phyloP scores from a whole-genome alignment of 1,140 invertebrate genomes.

The Venustaconcha ellipsiformis region DNA sequence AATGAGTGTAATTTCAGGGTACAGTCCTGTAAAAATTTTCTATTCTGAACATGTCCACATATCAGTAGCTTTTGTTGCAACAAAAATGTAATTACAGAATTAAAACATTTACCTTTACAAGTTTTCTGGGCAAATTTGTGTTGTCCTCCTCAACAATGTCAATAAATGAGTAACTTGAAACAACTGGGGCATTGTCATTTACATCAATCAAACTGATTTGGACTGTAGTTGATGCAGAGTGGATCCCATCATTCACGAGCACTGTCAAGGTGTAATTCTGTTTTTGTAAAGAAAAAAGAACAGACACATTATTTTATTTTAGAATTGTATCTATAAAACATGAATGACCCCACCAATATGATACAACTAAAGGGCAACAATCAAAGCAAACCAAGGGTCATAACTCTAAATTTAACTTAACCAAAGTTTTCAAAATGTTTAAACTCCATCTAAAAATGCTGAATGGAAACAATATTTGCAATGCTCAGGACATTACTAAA shows the following conservation, averaged over 20 bases:
- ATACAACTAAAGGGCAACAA: too few relatives aligned
- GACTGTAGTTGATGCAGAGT: constrained; percentile 71
- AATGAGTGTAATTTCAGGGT: background rate
- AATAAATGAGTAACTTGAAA: constrained; percentile 73
- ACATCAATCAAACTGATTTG: constrained; percentile 39
- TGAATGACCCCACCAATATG: too few relatives aligned
- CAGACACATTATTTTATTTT: background rate
- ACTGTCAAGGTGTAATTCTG: constrained; percentile 42
- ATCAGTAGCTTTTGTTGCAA: background rate
- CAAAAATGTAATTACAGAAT: background rate
- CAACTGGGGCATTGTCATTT: constrained; percentile 50
- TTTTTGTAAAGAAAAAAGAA: too few relatives aligned
- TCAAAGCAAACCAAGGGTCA: too few relatives aligned
- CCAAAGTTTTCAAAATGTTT: too few relatives aligned
- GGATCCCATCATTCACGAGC: constrained; percentile 42
- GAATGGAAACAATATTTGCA: too few relatives aligned
- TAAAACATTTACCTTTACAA: constrained; percentile 36
- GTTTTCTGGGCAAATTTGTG: constrained; percentile 2
- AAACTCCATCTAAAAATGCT: too few relatives aligned
- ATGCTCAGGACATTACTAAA: too few relatives aligned
- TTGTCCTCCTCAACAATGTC: constrained; percentile 95
- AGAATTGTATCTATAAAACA: too few relatives aligned
- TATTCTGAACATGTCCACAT: background rate
- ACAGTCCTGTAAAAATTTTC: background rate
- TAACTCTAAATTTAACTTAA: background rate